These are phyloP conservation scores for Ptychobarbus kaznakovi DNA, from an alignment of 2,797 vertebrate genomes.

Conservation along the genomic window DNA sequence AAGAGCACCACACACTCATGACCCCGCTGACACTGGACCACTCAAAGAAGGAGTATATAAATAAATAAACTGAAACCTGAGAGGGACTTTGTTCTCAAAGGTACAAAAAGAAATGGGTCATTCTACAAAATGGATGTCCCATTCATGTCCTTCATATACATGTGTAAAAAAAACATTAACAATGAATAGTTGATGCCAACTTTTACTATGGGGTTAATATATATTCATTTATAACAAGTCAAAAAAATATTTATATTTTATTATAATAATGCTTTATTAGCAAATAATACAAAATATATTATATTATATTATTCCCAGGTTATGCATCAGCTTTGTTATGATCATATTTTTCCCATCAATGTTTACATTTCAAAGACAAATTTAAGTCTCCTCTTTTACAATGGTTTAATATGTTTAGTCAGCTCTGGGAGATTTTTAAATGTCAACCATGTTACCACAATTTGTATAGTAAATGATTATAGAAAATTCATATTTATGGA, in stretches of 20 bases:
- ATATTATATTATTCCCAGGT: neutral
- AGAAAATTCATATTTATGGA: neutral
- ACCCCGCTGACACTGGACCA: conserved; percentile 57
- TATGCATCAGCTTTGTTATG: neutral
- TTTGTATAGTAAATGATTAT: neutral
- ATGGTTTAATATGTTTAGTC: neutral
- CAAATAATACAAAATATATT: neutral
- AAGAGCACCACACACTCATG: conserved; percentile 55
- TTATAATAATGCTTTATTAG: neutral
- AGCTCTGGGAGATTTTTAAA: neutral
- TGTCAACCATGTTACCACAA: neutral
- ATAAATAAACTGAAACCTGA: conserved; percentile 68
- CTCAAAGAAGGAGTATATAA: conserved; percentile 64
- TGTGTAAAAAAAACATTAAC: neutral
- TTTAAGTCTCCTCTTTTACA: neutral
- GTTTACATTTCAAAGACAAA: neutral
- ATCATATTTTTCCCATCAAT: neutral
- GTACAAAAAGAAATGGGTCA: conserved; percentile 26
- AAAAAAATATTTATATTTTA: neutral
- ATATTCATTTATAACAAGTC: neutral
- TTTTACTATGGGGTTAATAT: neutral
- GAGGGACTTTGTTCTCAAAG: conserved; percentile 53
- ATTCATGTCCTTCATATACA: neutral
- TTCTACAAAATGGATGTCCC: conserved; percentile 11
- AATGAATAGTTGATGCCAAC: neutral